phyloP scores from a whole-genome alignment of 2,888 invertebrate genomes.

The Galerucella pusilla region DNA sequence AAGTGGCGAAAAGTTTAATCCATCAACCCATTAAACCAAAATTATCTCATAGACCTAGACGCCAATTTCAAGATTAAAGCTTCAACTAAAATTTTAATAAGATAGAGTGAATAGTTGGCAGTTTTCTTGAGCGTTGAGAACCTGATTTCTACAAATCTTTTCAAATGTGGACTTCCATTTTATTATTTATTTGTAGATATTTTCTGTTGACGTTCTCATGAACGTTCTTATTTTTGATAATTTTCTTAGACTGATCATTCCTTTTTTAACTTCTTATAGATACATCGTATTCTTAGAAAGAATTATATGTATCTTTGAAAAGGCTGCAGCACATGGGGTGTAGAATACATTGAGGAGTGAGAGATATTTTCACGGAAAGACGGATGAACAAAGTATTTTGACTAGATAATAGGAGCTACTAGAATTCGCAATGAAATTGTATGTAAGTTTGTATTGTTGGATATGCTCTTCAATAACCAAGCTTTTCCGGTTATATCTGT shows the following conservation, averaged over 20 bases:
- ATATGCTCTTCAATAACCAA: neutral
- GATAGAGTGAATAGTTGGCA: neutral
- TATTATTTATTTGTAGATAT: too few relatives aligned
- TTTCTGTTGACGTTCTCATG: too few relatives aligned
- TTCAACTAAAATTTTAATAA: neutral
- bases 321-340: too few relatives aligned
- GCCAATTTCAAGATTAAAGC: neutral
- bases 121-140: constrained; percentile 1
- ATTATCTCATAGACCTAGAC: neutral
- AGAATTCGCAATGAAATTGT: neutral
- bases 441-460: neutral
- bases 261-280: too few relatives aligned
- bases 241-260: too few relatives aligned
- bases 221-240: neutral
- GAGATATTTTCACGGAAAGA: neutral
- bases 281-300: too few relatives aligned
- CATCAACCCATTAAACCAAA: neutral
- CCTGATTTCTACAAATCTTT: neutral
- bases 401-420: neutral
- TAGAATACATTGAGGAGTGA: too few relatives aligned
- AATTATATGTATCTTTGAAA: too few relatives aligned
- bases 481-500: neutral
- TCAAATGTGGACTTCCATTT: neutral
- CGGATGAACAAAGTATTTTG: neutral
- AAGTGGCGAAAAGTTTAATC: neutral